Conservation (phyloP, 1,140 invertebrate species). For the Propsilocerus akamusi region DNA sequence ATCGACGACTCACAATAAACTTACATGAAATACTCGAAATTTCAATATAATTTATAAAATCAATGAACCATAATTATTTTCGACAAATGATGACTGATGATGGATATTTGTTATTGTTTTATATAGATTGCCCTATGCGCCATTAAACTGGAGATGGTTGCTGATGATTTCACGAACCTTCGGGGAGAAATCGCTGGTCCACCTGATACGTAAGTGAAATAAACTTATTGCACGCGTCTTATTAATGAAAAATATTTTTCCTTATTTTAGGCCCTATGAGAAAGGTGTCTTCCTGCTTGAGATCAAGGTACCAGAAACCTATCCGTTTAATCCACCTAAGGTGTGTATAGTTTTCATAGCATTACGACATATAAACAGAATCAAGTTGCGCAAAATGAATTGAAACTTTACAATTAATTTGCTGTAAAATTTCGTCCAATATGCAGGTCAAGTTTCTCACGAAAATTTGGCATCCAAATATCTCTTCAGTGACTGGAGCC, state of each 20-base stretch:
- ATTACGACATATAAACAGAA: too few relatives aligned
- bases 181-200: slow-evolving; percentile 83
- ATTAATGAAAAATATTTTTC: too few relatives aligned
- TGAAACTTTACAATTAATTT: too few relatives aligned
- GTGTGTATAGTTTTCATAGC: slow-evolving; percentile 29
- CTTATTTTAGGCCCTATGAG: slow-evolving; percentile 92
- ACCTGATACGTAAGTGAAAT: too few relatives aligned
- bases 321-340: slow-evolving; percentile 98
- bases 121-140: slow-evolving; percentile 78
- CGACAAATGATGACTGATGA: neutral
- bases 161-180: slow-evolving; percentile 81
- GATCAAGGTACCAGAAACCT: slow-evolving; percentile 96
- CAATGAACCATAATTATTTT: neutral
- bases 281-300: slow-evolving; percentile 85
- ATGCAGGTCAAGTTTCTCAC: slow-evolving; percentile 79
- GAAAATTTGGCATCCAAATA: slow-evolving; percentile 99
- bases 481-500: slow-evolving; percentile 95
- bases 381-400: too few relatives aligned
- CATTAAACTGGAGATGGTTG: slow-evolving; percentile 80
- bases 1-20: neutral
- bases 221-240: too few relatives aligned
- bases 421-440: slow-evolving; percentile 2
- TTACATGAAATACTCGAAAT: neutral
- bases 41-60: neutral
- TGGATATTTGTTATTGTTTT: slow-evolving; percentile 10